Conservation (phyloP, 2,888 invertebrate species). For the Acleris literana region DNA sequence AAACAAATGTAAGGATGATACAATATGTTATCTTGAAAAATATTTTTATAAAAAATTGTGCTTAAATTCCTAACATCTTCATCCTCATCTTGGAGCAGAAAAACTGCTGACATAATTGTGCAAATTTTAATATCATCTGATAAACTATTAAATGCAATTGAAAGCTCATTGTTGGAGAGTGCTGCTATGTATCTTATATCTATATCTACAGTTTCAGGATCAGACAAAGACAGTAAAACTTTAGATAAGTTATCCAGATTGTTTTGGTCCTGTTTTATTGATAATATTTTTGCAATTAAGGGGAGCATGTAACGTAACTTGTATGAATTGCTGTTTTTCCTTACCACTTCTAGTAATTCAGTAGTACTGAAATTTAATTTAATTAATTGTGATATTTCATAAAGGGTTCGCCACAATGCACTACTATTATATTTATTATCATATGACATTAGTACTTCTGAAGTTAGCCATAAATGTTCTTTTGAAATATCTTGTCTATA, state of each 20-base stretch:
- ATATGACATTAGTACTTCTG: constrained; percentile 50
- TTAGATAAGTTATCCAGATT: constrained; percentile 49
- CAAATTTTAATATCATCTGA: constrained; percentile 58
- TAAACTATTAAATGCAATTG: constrained; percentile 49
- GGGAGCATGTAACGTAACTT: constrained; percentile 65
- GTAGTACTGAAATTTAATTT: constrained; percentile 42
- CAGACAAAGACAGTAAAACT: constrained; percentile 55
- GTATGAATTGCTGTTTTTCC: constrained; percentile 47
- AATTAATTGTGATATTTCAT: constrained; percentile 55
- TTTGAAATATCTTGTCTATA: constrained; percentile 41
- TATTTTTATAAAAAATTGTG: constrained; percentile 59
- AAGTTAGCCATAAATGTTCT: constrained; percentile 47
- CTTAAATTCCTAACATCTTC: constrained; percentile 72
- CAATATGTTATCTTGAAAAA: constrained; percentile 42
- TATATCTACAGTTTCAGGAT: constrained; percentile 61
- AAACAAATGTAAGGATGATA: constrained; percentile 66
- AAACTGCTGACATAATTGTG: constrained; percentile 66
- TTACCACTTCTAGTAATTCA: constrained; percentile 44
- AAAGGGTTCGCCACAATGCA: constrained; percentile 63
- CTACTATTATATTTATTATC: constrained; percentile 50
- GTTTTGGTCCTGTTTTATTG: constrained; percentile 38
- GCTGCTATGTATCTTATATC: constrained; percentile 70
- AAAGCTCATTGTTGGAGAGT: constrained; percentile 69
- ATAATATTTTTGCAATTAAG: constrained; percentile 55
- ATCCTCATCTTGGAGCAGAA: constrained; percentile 82